Evolutionary conservation across 2,113 vertebrate genomes (phyloP).

Genomic region (Zosterops japonicus): DNA sequence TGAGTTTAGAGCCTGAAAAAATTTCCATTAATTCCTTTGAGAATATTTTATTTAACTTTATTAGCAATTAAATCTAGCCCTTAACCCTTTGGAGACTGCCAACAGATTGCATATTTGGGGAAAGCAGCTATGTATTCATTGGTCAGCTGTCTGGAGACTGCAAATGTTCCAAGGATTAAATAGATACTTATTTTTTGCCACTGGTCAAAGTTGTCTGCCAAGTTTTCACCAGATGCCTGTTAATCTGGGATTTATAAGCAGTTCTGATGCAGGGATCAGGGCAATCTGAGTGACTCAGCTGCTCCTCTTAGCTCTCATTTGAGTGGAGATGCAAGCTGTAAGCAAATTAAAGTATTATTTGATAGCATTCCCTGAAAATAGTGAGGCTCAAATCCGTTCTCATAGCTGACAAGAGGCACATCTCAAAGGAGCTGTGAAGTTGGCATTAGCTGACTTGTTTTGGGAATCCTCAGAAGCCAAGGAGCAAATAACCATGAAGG

Average conservation of each 20-base stretch:
- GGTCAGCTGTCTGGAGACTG: not conserved
- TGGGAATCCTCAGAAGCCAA: not conserved
- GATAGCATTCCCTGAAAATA: not conserved
- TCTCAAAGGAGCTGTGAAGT: not conserved
- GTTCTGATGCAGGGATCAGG: not conserved
- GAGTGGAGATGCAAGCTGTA: not conserved
- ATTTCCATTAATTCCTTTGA: not conserved
- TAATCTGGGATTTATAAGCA: not conserved
- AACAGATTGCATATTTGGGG: not conserved
- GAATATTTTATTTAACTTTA: not conserved
- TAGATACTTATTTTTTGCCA: not conserved
- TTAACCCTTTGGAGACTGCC: slow-evolving; percentile 25
- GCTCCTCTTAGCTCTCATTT: not conserved
- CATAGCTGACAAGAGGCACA: not conserved
- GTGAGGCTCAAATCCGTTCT: not conserved
- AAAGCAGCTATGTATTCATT: not conserved
- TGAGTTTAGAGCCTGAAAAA: slow-evolving; percentile 15
- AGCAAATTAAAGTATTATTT: not conserved
- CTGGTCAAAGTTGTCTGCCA: not conserved
- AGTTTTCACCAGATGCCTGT: not conserved
- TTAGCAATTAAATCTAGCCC: slow-evolving; percentile 27
- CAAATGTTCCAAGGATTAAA: not conserved
- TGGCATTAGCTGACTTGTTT: not conserved
- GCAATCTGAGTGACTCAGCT: not conserved
- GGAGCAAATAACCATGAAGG: not conserved